A percentile compares a stretch with the other conserved stretches of the same genome.
Evolutionary conservation across 37 sponge, comb jelly and placozoan genomes (phyloP).

Genomic region (Amphimedon queenslandica): DNA sequence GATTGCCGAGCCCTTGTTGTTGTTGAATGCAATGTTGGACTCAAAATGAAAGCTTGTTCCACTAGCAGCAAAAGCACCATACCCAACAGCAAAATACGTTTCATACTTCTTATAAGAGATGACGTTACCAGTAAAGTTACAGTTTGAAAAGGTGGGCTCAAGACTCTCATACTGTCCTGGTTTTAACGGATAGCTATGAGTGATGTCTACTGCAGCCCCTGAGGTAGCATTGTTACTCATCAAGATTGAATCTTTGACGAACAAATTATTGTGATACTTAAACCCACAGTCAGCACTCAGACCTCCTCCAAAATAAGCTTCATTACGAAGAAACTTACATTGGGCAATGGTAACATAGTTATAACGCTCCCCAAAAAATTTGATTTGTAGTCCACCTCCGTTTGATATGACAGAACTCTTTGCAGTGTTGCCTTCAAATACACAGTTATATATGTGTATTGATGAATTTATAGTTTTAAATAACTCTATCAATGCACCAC

Average conservation of each 20-base stretch:
- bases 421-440: constrained; percentile 1
- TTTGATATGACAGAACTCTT: not conserved
- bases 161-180: too few species aligned
- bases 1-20: constrained; percentile 2
- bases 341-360: not conserved
- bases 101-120: too few species aligned
- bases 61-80: not conserved
- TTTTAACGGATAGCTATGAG: too few species aligned
- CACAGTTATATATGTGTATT: not conserved
- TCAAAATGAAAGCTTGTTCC: not conserved
- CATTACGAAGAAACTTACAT: not conserved
- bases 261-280: not conserved
- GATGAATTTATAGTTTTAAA: not conserved
- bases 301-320: not conserved
- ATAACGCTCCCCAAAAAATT: not conserved
- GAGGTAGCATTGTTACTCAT: not conserved
- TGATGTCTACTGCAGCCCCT: constrained; percentile 2
- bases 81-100: too few species aligned
- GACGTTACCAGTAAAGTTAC: too few species aligned
- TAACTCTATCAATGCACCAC: not conserved
- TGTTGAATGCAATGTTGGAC: not conserved
- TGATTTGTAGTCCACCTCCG: not conserved
- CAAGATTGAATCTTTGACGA: not conserved
- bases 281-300: not conserved
- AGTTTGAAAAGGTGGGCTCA: too few species aligned